Conservation (phyloP, 2,113 vertebrate genomes). For the Phainopepla nitens region DNA sequence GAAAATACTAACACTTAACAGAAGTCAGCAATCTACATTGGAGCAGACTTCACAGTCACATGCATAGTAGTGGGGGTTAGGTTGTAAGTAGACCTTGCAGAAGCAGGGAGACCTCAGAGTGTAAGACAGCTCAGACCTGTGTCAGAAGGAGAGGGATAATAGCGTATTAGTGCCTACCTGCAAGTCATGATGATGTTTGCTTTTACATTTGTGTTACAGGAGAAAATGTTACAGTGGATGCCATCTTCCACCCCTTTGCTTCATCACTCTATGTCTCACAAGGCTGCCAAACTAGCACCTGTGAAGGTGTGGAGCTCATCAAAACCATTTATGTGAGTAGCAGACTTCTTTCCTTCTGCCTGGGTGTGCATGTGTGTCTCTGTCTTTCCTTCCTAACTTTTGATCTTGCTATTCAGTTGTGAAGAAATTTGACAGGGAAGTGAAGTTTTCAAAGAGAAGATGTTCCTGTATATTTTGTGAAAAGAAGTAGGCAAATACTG, state of each 20-base stretch:
- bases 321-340: constrained; percentile 82
- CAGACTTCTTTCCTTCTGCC: neutral
- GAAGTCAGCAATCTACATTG: neutral
- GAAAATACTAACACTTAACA: neutral
- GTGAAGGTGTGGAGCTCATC: constrained; percentile 88
- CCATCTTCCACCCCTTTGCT: constrained; percentile 70
- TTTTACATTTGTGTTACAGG: constrained; percentile 37
- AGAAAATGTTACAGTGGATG: constrained; percentile 53
- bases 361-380: neutral
- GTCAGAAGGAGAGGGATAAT: neutral
- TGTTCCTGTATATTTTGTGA: neutral
- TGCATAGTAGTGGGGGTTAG: neutral
- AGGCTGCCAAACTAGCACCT: constrained; percentile 88
- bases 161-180: neutral
- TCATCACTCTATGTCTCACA: constrained; percentile 75
- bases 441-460: neutral
- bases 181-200: neutral
- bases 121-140: neutral
- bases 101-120: neutral
- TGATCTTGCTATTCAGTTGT: neutral
- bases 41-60: neutral
- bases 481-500: neutral
- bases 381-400: neutral
- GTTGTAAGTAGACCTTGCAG: neutral
- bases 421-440: neutral